phyloP scores from a whole-genome alignment of 2,888 invertebrate species.

The Dryobotodes eremita region DNA sequence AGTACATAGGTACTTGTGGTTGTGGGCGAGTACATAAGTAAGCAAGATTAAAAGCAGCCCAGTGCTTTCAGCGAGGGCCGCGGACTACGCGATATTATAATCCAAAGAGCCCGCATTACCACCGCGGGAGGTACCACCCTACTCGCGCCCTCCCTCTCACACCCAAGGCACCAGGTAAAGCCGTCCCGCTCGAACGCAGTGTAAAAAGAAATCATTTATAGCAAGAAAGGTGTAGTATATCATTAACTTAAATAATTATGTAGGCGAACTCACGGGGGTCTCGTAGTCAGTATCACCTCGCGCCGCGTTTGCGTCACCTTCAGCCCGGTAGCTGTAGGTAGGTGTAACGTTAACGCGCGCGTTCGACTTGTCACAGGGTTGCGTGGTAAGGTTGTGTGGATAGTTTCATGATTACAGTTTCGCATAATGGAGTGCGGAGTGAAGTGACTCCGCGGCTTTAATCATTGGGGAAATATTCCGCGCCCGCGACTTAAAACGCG shows the following conservation, averaged over 20 bases:
- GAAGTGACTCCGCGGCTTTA: constrained; percentile 80
- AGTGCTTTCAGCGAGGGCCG: constrained; percentile 76
- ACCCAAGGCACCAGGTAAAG: constrained; percentile 19
- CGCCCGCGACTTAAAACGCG: constrained; percentile 69
- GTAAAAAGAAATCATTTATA: constrained; percentile 86
- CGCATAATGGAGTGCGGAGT: constrained; percentile 85
- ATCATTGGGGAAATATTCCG: constrained; percentile 88
- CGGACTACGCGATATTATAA: constrained; percentile 76
- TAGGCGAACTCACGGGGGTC: constrained; percentile 74
- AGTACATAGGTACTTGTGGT: constrained; percentile 58
- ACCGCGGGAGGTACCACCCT: constrained; percentile 78
- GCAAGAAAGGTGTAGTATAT: constrained; percentile 87
- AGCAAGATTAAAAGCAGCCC: constrained; percentile 84
- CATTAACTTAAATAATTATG: constrained; percentile 90
- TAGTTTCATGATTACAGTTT: constrained; percentile 87
- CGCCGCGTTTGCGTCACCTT: constrained; percentile 69
- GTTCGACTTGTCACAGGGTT: constrained; percentile 56
- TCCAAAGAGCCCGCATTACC: constrained; percentile 70
- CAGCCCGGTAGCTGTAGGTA: constrained; percentile 14
- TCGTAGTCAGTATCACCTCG: constrained; percentile 59
- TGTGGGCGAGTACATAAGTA: constrained; percentile 77
- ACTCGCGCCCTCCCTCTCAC: constrained; percentile 66
- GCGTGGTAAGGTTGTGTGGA: constrained; percentile 69
- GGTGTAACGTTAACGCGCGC: constrained; percentile 69
- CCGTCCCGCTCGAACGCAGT: constrained; percentile 72